phyloP scores from a whole-genome alignment of 2,888 invertebrate genomes.

The Tachina lurida region DNA sequence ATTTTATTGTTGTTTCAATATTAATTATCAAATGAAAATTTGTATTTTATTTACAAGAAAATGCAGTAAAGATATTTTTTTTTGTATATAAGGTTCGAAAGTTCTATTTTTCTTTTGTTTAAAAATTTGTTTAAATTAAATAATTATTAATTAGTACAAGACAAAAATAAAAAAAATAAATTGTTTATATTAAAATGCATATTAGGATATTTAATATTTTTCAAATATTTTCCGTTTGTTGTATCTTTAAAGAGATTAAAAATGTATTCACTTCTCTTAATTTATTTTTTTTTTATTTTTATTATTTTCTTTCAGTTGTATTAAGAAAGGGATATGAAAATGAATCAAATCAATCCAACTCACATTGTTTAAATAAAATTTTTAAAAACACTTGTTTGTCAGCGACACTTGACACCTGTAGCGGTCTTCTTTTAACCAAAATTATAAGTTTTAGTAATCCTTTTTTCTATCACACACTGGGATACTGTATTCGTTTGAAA shows the following conservation, averaged over 20 bases:
- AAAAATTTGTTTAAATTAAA: no score
- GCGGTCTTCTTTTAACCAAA: conserved; percentile 20
- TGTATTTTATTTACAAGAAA: no score
- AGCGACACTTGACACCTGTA: conserved; percentile 62
- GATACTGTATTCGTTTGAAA: conserved; percentile 64
- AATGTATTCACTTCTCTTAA: background rate
- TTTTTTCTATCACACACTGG: conserved; percentile 18
- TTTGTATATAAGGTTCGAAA: no score
- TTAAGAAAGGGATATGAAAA: background rate
- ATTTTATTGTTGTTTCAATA: no score
- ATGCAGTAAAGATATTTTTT: no score
- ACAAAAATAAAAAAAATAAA: background rate
- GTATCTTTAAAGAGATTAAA: background rate
- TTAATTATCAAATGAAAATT: no score
- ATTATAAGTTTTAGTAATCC: conserved; percentile 29
- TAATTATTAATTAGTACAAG: no score
- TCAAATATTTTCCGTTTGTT: background rate
- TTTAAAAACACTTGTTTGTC: conserved; percentile 26
- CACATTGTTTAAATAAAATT: conserved; percentile 44
- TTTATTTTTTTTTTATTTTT: background rate
- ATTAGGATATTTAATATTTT: background rate
- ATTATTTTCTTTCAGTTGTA: background rate
- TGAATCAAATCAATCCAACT: conserved; percentile 27
- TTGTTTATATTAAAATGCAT: background rate
- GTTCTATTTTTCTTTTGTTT: no score